These are phyloP conservation scores for Herpailurus yagouaroundi DNA, from an alignment of 2,113 vertebrate genomes.

Conservation along the genomic window DNA sequence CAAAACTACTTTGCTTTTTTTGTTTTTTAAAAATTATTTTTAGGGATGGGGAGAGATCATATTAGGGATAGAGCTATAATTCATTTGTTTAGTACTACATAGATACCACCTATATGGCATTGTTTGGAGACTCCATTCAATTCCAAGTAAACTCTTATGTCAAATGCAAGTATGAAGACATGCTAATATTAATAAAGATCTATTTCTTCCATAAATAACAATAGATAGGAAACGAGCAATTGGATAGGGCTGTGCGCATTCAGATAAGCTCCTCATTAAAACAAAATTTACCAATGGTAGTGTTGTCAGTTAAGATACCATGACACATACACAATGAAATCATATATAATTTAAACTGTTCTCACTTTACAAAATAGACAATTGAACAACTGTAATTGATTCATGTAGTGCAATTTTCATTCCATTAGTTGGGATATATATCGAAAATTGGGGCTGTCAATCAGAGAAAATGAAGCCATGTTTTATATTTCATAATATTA, in stretches of 20 bases:
- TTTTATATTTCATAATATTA: slow-evolving; percentile 77
- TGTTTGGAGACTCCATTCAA: not conserved
- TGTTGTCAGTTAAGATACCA: slow-evolving; percentile 55
- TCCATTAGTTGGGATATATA: slow-evolving; percentile 79
- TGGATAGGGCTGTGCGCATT: not conserved
- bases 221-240: slow-evolving; percentile 38
- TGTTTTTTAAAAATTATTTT: not conserved
- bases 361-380: slow-evolving; percentile 81
- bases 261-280: slow-evolving; percentile 73
- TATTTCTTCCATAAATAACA: slow-evolving; percentile 55
- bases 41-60: not conserved
- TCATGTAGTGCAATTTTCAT: slow-evolving; percentile 78
- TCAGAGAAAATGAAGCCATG: slow-evolving; percentile 81
- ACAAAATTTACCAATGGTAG: slow-evolving; percentile 51
- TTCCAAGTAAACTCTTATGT: not conserved
- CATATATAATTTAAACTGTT: slow-evolving; percentile 73
- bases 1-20: not conserved
- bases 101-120: too few relatives aligned
- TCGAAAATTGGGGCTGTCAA: slow-evolving; percentile 83
- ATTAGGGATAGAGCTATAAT: not conserved
- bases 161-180: slow-evolving; percentile 26
- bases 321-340: slow-evolving; percentile 64
- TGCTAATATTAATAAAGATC: slow-evolving; percentile 58
- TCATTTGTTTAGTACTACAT: not conserved
- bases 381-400: slow-evolving; percentile 82